Evolutionary conservation across 2,888 invertebrate genomes (phyloP).

Genomic region (Liodrosophila aerea): DNA sequence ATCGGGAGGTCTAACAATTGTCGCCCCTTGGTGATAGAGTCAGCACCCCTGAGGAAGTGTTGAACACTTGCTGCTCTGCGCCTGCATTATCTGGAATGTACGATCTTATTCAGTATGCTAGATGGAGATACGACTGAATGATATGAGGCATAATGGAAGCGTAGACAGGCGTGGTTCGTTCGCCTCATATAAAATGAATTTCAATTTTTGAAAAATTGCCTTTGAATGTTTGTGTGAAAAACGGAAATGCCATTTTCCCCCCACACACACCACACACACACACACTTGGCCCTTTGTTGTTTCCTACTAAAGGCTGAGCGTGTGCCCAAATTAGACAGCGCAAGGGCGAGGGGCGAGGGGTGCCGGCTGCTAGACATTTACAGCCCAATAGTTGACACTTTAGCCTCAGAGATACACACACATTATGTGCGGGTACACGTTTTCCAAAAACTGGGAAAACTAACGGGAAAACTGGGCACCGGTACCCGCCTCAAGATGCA

Average conservation of each 20-base stretch:
- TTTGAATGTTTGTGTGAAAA: conserved; percentile 72
- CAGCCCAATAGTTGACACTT: conserved; percentile 68
- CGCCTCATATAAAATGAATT: conserved; percentile 60
- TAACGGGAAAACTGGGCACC: conserved; percentile 43
- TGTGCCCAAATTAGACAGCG: conserved; percentile 69
- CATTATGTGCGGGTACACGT: conserved; percentile 75
- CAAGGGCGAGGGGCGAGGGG: conserved; percentile 9
- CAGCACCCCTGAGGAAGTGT: conserved; percentile 10
- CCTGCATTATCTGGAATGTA: conserved; percentile 44
- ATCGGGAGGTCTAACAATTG: neutral
- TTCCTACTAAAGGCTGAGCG: conserved; percentile 47
- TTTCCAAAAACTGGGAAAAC: conserved; percentile 18
- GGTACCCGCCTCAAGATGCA: conserved; percentile 66
- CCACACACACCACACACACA: conserved; percentile 15
- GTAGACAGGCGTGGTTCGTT: conserved; percentile 57
- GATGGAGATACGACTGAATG: conserved; percentile 55
- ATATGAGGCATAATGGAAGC: conserved; percentile 59
- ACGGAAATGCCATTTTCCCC: conserved; percentile 65
- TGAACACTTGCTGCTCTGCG: conserved; percentile 64
- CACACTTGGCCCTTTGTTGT: conserved; percentile 50
- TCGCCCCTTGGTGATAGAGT: conserved; percentile 27
- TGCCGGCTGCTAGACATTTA: conserved; percentile 42
- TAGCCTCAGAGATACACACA: conserved; percentile 37
- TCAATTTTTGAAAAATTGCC: conserved; percentile 75
- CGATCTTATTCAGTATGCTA: conserved; percentile 63